Evolutionary conservation across 2,797 vertebrate species (phyloP), one percentile per base, ranked within the genome.

Genomic region (Sitta carolinensis): DNA sequence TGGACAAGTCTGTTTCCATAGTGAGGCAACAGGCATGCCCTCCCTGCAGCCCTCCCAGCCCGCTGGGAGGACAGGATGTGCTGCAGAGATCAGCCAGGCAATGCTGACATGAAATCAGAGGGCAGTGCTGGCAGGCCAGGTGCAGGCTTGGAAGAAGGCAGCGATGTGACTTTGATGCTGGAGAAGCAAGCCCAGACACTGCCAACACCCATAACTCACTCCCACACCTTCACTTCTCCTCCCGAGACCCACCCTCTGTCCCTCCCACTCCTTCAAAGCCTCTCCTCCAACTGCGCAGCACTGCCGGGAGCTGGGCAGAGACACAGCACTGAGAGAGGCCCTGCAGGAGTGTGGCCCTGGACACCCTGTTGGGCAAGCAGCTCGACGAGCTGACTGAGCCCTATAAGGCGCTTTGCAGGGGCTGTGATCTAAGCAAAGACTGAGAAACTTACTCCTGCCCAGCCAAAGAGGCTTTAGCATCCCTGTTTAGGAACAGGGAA

Each of bases 121-220:
- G 38, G 80, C 87, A 69, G 43, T 1, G 0, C 62, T 0, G 0
- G 27, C 19, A 73, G 51, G 17, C 32, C 32, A 26, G 74, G n/a
- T 7, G 5, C 68, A 58, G 66, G 79, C 73, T 86, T 51, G 25
- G n/a, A n/a, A 62, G 58, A 64, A 84, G 47, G 72, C 64, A 89
- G 51, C 0, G 0, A 45, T 64, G 63, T 0, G 25, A 52, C 61
- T 89, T 73, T 79, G 38, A 23, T 0, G 0, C n/a, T 67, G 19
- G 17, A 87, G 55, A 78, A 51, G 68, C 67, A 77, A 91, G 64
- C 43, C 45, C 72, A 70, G 87, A 69, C 69, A 55, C 47, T 51
- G 51, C 54, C 64, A 82, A 68, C 36, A 62, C n/a, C 27, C 29
- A 6, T 36, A 89, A 57, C 42, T 89, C 63, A 42, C 64, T 51